Base-by-base conservation (phyloP, 2,888 invertebrate genomes). In the Odontothrips loti region DNA sequence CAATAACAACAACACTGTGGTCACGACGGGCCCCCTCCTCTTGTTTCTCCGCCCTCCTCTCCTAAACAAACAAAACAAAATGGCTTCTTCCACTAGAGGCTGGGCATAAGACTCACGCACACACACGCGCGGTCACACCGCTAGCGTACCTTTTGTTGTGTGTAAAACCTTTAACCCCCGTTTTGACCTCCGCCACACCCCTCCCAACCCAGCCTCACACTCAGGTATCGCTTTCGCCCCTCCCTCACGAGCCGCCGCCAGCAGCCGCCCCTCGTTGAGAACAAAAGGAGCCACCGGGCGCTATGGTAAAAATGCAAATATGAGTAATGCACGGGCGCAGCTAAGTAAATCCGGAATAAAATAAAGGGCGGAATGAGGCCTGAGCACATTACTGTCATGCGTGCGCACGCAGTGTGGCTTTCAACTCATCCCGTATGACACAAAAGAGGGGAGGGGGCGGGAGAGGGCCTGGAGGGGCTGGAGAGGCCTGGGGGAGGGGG, bases 271-370 rank as follows among this genome's bases (percentile, higher is more conserved):
- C 23, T 9, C 27, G 10, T 9, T 23, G 23, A 8, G 12, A n/a
- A 6, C 68, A 75, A 27, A 27, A n/a, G 68, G n/a, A 75, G 23
- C 23, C 27, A 27, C 10, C 68, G 68, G 68, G 68, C n/a, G n/a
- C n/a, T n/a, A n/a, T n/a, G n/a, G 27, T 75, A 75, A 75, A 75
- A 75, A 75, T 75, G 68, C 68, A 75, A 75, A 75, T 75, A 75
- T 68, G 68, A 23, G 23, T 27, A 75, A 75, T 27, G 68, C 68
- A 75, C 12, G 68, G 27, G 4, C 4, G 68, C 20, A 68, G 23
- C 68, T 75, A 75, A 27, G 68, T 75, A 75, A 75, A 75, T 75
- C 68, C 10, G 68, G 68, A 27, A 10, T 75, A 75, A 75, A 27
- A 75, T 75, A 75, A 75, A 58, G 20, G 58, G 15, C 58, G 58